These are phyloP conservation scores for Tamandua tetradactyla DNA, from an alignment of 2,797 vertebrate species.

Conservation along the genomic window DNA sequence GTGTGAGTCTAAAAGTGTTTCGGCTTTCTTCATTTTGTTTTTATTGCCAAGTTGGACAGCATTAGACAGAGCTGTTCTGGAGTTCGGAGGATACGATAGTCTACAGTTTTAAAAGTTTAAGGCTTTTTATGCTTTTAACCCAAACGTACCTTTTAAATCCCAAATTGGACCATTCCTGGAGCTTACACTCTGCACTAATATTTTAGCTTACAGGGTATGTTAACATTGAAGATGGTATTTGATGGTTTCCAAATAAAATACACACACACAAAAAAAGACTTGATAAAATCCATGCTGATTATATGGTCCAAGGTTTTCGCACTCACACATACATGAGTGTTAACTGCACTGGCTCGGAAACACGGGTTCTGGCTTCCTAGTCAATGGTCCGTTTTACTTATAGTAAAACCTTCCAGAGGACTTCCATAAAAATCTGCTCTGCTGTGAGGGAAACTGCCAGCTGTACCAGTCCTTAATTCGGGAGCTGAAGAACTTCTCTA, in stretches of 20 bases:
- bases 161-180: conserved; percentile 56
- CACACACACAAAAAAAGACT: neutral
- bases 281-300: conserved; percentile 5
- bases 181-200: conserved; percentile 17
- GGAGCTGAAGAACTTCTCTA: neutral
- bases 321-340: conserved; percentile 63
- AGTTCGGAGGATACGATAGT: conserved; percentile 64
- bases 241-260: neutral
- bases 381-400: conserved; percentile 63
- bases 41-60: conserved; percentile 79
- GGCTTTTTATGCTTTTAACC: conserved; percentile 62
- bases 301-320: neutral
- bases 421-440: conserved; percentile 26
- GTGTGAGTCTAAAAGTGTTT: conserved; percentile 73
- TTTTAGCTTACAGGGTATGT: conserved; percentile 58
- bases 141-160: conserved; percentile 62
- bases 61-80: conserved; percentile 71
- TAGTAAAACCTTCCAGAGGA: conserved; percentile 56
- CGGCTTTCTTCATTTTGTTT: conserved; percentile 76
- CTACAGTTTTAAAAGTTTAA: conserved; percentile 69
- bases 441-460: conserved; percentile 9
- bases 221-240: conserved; percentile 57
- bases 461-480: neutral
- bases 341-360: conserved; percentile 70
- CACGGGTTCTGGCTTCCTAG: conserved; percentile 53